Conservation (phyloP, 2,888 invertebrate species). For the Azorinus chamasolen region DNA sequence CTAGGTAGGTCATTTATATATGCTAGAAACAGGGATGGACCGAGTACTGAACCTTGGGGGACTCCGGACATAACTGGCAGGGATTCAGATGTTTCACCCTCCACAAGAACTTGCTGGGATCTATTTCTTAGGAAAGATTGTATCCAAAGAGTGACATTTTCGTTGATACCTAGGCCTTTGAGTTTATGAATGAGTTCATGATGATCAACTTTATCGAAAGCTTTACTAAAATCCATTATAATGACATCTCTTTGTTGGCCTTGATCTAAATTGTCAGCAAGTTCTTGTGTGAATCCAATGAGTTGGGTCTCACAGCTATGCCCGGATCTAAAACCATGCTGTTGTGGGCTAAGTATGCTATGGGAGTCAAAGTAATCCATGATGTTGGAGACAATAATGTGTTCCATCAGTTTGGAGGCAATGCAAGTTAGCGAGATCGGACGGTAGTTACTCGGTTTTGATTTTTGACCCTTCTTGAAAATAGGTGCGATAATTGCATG, state of each 20-base stretch:
- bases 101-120: slow-evolving; percentile 18
- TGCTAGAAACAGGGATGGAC: slow-evolving; percentile 28
- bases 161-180: neutral
- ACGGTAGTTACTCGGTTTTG: slow-evolving; percentile 39
- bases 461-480: slow-evolving; percentile 33
- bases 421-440: slow-evolving; percentile 44
- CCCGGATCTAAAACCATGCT: slow-evolving; percentile 23
- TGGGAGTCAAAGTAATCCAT: slow-evolving; percentile 9
- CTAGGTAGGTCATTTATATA: slow-evolving; percentile 39
- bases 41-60: slow-evolving; percentile 25
- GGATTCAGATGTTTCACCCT: slow-evolving; percentile 7
- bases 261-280: slow-evolving; percentile 8
- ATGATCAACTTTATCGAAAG: slow-evolving; percentile 29
- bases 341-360: slow-evolving; percentile 1
- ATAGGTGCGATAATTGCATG: slow-evolving; percentile 3
- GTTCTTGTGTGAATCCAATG: slow-evolving; percentile 12
- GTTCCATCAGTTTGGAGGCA: slow-evolving; percentile 20
- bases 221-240: slow-evolving; percentile 37
- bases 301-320: slow-evolving; percentile 18
- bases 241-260: slow-evolving; percentile 32
- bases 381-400: slow-evolving; percentile 11
- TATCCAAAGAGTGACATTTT: slow-evolving; percentile 4
- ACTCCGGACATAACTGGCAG: slow-evolving; percentile 21
- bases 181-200: slow-evolving; percentile 20
- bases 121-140: slow-evolving; percentile 12